Conservation (phyloP, 2,888 invertebrate species). For the Scotopteryx bipunctaria region DNA sequence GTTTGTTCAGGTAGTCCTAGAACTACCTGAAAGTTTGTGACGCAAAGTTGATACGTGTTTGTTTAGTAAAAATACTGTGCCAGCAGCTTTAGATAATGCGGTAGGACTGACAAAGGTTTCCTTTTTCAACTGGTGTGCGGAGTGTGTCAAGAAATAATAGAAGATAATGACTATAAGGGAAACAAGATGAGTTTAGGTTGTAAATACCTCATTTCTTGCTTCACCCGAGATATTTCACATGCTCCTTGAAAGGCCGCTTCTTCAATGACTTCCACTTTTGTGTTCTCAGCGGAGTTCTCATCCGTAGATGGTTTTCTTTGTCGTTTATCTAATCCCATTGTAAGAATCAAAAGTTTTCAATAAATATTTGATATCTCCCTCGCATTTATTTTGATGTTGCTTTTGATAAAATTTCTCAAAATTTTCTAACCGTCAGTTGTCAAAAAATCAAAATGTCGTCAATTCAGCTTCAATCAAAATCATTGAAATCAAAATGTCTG, state of each 20-base stretch:
- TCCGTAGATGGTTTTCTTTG: constrained; percentile 25
- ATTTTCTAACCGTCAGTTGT: constrained; percentile 39
- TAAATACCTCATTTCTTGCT: constrained; percentile 36
- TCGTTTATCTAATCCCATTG: constrained; percentile 42
- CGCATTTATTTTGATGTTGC: constrained; percentile 34
- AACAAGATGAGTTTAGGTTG: constrained; percentile 5
- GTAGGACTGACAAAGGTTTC: background rate
- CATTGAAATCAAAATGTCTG: constrained; percentile 31
- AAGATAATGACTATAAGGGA: background rate
- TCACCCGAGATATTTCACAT: constrained; percentile 33
- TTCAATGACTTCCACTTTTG: constrained; percentile 45
- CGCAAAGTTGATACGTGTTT: constrained; percentile 12
- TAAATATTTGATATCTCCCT: constrained; percentile 40
- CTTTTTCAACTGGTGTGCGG: background rate
- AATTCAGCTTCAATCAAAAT: constrained; percentile 40
- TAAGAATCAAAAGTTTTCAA: constrained; percentile 21
- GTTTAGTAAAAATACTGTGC: constrained; percentile 3
- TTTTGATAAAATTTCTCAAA: constrained; percentile 32
- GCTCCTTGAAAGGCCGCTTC: constrained; percentile 35
- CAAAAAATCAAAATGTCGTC: constrained; percentile 40
- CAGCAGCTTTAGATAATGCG: background rate
- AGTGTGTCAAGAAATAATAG: background rate
- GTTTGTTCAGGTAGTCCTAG: too few relatives aligned
- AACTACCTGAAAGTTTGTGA: background rate
- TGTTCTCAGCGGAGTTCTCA: constrained; percentile 28